Conservation (phyloP, 2,888 invertebrate genomes). For the Seira musarum region DNA sequence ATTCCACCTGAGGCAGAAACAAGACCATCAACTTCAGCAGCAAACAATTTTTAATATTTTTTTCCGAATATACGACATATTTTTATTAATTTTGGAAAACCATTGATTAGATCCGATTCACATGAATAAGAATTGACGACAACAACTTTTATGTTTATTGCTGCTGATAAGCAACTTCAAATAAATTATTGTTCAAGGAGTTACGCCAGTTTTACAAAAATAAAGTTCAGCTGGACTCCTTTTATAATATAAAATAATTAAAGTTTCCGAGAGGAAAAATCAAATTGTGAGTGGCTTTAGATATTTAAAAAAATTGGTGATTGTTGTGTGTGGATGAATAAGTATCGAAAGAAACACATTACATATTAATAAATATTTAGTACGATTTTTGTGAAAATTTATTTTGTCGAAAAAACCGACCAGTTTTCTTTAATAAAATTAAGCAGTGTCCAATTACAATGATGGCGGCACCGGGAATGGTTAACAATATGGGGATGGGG, state of each 20-base stretch:
- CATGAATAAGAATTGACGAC: slow-evolving; percentile 19
- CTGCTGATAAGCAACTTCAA: background rate
- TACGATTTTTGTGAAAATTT: background rate
- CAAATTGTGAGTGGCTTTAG: slow-evolving; percentile 6
- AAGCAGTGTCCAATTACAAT: slow-evolving; percentile 28
- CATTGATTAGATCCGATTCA: no score
- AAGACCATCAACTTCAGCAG: slow-evolving; percentile 4
- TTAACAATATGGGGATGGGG: slow-evolving; percentile 60
- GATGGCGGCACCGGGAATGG: slow-evolving; percentile 53
- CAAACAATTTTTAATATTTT: slow-evolving; percentile 11
- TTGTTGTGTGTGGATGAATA: slow-evolving; percentile 43
- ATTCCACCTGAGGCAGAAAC: slow-evolving; percentile 10
- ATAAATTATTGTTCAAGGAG: slow-evolving; percentile 2
- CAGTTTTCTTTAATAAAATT: background rate
- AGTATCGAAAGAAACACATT: background rate
- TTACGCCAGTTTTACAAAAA: slow-evolving; percentile 33
- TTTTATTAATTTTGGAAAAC: background rate
- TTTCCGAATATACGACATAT: slow-evolving; percentile 43
- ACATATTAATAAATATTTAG: slow-evolving; percentile 12
- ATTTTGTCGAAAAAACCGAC: background rate
- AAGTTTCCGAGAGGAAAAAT: background rate
- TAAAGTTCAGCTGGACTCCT: slow-evolving; percentile 40
- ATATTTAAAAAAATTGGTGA: slow-evolving; percentile 23
- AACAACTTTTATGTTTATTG: slow-evolving; percentile 7
- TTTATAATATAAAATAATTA: background rate